Base-by-base conservation (phyloP, 1,140 invertebrate species). In the Nebria ingens region DNA sequence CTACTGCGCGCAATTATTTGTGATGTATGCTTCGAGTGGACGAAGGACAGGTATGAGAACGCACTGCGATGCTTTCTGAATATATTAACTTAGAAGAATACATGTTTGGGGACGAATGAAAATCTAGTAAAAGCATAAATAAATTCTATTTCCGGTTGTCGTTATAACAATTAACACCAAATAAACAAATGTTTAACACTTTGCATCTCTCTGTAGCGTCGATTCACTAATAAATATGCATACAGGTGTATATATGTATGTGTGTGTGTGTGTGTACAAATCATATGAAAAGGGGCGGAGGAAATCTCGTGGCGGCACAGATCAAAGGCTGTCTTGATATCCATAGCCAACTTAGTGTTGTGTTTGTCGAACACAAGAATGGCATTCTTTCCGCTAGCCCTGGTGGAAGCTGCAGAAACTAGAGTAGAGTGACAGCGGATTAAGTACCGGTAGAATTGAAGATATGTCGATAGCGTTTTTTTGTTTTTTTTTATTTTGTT, bases 301-400 rank as follows among this genome's bases (percentile, higher is more conserved):
- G 3, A 4, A 45, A 45, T 9, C 4, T 17, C 9, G 9, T 45
- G 40, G 9, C 40, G 40, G 40, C 40, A 45, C 9, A 45, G 40
- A 45, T 45, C 40, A 45, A 45, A 45, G 40, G 40, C 40, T 6
- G 40, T 6, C 15, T 45, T 45, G 40, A 45, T 45, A 45, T 45
- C 40, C 40, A 45, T 45, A 45, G 40, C 40, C 40, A 45, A 45
- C 40, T 45, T 17, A 4, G 40, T 45, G 40, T 45, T 45, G 17
- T 45, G 40, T 45, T 45, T 45, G 40, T 45, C 40, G 40, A 45
- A 45, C 40, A 17, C 40, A 45, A 45, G 40, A 45, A 45, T 45
- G 40, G 40, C 40, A 45, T 45, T 45, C 40, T 17, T 45, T 11
- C 40, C 40, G 40, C 9, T 45, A 9, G 9, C 15, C 4, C 9